Conservation (phyloP, 2,888 invertebrate genomes). For the Trisateles emortualis region DNA sequence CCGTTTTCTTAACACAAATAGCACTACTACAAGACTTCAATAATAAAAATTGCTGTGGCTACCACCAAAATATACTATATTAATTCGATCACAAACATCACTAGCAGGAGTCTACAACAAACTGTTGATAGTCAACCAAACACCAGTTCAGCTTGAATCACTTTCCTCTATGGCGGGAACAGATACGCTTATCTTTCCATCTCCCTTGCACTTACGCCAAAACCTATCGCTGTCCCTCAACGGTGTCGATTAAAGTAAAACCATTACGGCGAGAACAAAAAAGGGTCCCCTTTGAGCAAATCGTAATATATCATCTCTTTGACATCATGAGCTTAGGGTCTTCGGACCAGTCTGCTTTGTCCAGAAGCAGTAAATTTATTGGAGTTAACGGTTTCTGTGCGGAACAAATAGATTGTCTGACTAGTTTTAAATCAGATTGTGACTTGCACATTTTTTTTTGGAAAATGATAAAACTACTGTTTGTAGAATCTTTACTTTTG, state of each 20-base stretch:
- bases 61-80: slow-evolving; percentile 15
- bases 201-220: slow-evolving; percentile 54
- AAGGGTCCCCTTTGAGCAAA: slow-evolving; percentile 86
- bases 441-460: background rate
- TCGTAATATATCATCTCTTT: slow-evolving; percentile 85
- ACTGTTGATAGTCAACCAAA: slow-evolving; percentile 81
- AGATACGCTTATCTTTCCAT: slow-evolving; percentile 63
- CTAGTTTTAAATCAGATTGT: slow-evolving; percentile 14
- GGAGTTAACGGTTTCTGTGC: slow-evolving; percentile 69
- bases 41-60: background rate
- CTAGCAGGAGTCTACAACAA: slow-evolving; percentile 66
- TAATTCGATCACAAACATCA: slow-evolving; percentile 53
- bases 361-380: slow-evolving; percentile 76
- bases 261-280: slow-evolving; percentile 86
- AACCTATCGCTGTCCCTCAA: slow-evolving; percentile 51
- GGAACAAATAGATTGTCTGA: slow-evolving; percentile 42
- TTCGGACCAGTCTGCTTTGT: slow-evolving; percentile 73
- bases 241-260: slow-evolving; percentile 81
- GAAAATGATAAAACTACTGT: background rate
- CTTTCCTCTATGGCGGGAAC: slow-evolving; percentile 80
- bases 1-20: background rate
- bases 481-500: too few species aligned
- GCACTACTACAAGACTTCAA: background rate
- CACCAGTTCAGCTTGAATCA: slow-evolving; percentile 75
- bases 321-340: slow-evolving; percentile 81